Conservation (phyloP, 2,113 vertebrate genomes). For the Myotis brandtii region DNA sequence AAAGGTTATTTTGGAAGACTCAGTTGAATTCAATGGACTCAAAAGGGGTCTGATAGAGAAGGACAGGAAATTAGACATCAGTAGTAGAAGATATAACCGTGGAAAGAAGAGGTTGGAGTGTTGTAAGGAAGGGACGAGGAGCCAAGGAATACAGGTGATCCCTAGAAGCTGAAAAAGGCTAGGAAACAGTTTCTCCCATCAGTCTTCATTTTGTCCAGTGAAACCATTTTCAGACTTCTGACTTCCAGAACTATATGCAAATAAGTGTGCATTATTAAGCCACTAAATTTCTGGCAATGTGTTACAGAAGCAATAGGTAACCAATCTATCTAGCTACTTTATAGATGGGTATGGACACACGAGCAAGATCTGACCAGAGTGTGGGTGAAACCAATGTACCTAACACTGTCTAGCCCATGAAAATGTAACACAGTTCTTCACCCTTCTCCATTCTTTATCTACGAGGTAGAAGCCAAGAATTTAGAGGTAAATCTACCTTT, state of each 20-base stretch:
- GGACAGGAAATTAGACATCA: background rate
- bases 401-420: background rate
- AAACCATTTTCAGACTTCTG: background rate
- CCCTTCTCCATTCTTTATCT: background rate
- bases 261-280: background rate
- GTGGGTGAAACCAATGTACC: background rate
- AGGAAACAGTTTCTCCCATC: background rate
- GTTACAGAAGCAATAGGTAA: background rate
- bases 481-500: background rate
- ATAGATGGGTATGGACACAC: accelerated
- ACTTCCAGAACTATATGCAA: background rate
- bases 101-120: background rate
- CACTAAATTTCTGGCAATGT: background rate
- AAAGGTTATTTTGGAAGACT: background rate
- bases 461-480: background rate
- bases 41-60: background rate
- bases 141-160: background rate
- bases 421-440: background rate
- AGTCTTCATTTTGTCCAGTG: background rate
- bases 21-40: background rate
- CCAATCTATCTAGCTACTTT: background rate
- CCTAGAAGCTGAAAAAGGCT: background rate
- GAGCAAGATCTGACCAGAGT: background rate
- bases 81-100: background rate
- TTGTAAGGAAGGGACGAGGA: background rate